phyloP scores from a whole-genome alignment of 2,797 vertebrate genomes.

The Melanogrammus aeglefinus region DNA sequence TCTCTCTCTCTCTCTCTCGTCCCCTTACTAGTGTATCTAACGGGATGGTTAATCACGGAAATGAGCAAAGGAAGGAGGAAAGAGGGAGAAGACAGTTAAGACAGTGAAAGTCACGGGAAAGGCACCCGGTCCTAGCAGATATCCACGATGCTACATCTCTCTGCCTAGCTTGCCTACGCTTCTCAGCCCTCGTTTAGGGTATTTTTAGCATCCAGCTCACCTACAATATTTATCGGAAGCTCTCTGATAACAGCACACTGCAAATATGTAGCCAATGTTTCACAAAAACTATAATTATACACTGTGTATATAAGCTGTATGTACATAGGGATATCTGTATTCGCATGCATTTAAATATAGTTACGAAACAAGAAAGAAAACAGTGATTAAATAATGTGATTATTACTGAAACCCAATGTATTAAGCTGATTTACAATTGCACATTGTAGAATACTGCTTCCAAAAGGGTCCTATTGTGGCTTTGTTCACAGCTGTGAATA shows the following conservation, averaged over 20 bases:
- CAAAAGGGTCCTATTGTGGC: background rate
- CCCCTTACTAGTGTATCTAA: slow-evolving; percentile 34
- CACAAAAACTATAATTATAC: background rate
- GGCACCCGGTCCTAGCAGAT: slow-evolving; percentile 46
- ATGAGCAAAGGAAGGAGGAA: slow-evolving; percentile 56
- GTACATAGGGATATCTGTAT: background rate
- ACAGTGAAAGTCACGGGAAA: background rate
- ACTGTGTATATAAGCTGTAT: background rate
- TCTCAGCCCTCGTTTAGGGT: slow-evolving; percentile 36
- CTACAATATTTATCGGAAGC: background rate
- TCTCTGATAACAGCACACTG: background rate
- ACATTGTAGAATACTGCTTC: background rate
- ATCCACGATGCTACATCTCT: slow-evolving; percentile 67
- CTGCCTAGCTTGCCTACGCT: slow-evolving; percentile 46
- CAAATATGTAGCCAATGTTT: background rate
- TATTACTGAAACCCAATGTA: no score
- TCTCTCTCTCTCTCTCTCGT: background rate
- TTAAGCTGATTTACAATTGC: no score
- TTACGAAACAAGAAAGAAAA: background rate
- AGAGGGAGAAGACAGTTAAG: background rate
- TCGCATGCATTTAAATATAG: background rate
- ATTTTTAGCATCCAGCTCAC: slow-evolving; percentile 25
- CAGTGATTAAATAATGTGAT: background rate
- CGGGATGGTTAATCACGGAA: slow-evolving; percentile 48
- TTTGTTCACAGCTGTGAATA: no score